phyloP scores from a whole-genome alignment of 2,113 vertebrate genomes.

The Euleptes europaea region DNA sequence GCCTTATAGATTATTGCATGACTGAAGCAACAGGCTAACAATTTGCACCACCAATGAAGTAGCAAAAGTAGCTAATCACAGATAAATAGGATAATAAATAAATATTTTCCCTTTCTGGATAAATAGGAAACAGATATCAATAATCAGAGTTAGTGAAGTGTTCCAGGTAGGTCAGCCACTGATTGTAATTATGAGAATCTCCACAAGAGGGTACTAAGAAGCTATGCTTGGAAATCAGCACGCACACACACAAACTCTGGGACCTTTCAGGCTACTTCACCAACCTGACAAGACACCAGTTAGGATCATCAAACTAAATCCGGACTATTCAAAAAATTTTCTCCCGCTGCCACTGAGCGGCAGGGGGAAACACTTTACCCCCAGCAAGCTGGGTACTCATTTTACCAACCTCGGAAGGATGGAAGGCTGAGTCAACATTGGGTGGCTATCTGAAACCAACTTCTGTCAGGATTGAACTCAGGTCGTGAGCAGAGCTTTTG shows the following conservation, averaged over 20 bases:
- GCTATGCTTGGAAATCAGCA: neutral
- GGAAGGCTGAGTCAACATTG: no score
- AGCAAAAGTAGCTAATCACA: conserved; percentile 23
- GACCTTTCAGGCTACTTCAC: conserved; percentile 47
- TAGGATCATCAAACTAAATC: neutral
- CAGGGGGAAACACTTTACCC: no score
- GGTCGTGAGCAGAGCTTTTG: no score
- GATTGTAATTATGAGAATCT: conserved; percentile 44
- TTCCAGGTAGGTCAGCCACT: neutral
- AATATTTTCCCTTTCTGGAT: conserved; percentile 1
- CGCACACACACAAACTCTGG: conserved; percentile 29
- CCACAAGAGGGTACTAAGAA: conserved; percentile 57
- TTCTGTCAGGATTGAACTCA: no score
- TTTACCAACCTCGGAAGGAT: no score
- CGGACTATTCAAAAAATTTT: conserved; percentile 12
- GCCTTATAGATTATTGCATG: neutral
- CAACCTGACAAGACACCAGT: conserved; percentile 1
- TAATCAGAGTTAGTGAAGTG: conserved; percentile 39
- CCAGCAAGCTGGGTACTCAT: no score
- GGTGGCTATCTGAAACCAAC: no score
- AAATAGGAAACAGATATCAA: conserved; percentile 43
- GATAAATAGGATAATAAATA: conserved; percentile 40
- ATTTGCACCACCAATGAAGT: conserved; percentile 24
- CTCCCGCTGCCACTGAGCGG: no score
- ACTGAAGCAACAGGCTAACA: neutral